Base-by-base conservation (phyloP, 1,140 invertebrate species). In the Bombus confusus region DNA sequence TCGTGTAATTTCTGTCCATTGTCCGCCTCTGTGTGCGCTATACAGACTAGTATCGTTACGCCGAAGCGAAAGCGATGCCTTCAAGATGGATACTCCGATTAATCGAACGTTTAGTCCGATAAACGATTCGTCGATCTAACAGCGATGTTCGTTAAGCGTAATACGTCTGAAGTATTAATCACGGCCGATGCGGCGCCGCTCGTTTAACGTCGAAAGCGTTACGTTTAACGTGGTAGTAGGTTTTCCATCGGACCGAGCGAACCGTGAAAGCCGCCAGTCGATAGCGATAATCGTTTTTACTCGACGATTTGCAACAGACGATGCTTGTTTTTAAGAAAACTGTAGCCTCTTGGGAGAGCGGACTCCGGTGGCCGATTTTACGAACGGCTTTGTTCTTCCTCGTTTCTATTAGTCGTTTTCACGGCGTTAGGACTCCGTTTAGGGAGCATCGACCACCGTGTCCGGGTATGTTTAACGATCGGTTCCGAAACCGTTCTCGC, bases 381-480 rank as follows among this genome's bases (percentile, higher is more conserved):
- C 75, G 43, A 25, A n/a, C 31, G 31, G 1, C 18, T 81, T 81
- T 62, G 28, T 62, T 59, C 52, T 43, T 62, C 13, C 52, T n/a
- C 28, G 37, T 75, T 52, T 66, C 80, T 66, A 66, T 82, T 75
- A 64, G 73, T 9, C 71, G 39, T 37, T 73, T 68, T 43, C 39
- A 68, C 41, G 12, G 18, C 64, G 41, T 39, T 64, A 39, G 15
- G 37, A 37, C n/a, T 9, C 8, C 71, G 76, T 78, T 78, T 64
- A 39, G 28, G 41, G 62, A 15, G 28, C 39, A 43, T 8, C 2
- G 3, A 43, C 69, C 12, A 72, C 39, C 6, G 59, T 43, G 41
- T 47, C 34, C 28, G 28, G 62, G 25, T 28, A 39, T 10, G 4
- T 47, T 82, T 82, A 82, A 82, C 72, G 72, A 82, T 82, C 80